Conservation (phyloP, 1,140 invertebrate species). For the Pogonus chalceus region DNA sequence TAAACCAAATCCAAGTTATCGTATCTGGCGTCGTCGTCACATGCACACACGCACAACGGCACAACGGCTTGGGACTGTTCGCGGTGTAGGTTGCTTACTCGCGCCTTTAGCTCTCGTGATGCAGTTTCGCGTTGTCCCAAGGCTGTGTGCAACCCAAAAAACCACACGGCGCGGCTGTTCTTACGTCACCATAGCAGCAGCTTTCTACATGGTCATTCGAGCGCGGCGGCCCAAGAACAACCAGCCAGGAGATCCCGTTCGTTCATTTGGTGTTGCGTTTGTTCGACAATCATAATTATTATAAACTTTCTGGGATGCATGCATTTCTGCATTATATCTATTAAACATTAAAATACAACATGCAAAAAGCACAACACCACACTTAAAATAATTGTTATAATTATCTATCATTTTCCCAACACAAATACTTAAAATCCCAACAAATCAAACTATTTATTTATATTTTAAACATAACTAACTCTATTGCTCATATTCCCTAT, state of each 20-base stretch:
- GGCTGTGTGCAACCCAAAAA: conserved; percentile 4
- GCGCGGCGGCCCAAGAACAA: too few species aligned
- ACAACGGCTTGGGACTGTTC: neutral
- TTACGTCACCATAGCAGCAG: neutral
- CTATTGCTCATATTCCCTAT: too few species aligned
- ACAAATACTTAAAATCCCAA: too few species aligned
- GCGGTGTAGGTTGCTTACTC: neutral
- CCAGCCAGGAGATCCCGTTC: neutral
- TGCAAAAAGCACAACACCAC: too few species aligned
- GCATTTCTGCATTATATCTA: neutral
- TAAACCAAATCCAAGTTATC: neutral
- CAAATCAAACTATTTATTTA: too few species aligned
- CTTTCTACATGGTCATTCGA: conserved; percentile 6
- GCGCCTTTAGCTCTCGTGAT: neutral
- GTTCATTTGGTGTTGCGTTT: neutral
- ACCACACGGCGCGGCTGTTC: neutral
- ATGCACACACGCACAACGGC: neutral
- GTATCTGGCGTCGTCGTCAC: neutral
- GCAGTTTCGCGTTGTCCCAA: conserved; percentile 6
- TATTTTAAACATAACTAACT: too few species aligned
- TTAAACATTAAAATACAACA: too few species aligned
- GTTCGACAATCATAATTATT: too few species aligned
- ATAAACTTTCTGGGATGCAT: neutral
- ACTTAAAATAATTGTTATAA: too few species aligned
- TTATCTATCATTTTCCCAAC: too few species aligned